Evolutionary conservation across 2,888 invertebrate genomes (phyloP).

Genomic region (Hipparchia semele): DNA sequence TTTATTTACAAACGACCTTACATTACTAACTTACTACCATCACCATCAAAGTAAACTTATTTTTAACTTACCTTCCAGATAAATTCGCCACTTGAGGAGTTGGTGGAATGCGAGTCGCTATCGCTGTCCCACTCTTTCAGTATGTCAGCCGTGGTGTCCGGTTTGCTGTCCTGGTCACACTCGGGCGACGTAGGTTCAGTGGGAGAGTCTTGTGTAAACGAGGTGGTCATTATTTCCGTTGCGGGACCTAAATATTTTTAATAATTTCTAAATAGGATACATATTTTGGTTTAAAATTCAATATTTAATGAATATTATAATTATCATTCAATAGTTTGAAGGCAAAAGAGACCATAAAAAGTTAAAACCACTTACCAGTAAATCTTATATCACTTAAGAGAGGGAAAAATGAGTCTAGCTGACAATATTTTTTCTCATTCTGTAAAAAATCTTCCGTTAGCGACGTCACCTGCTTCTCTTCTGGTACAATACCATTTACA

Average conservation of each 20-base stretch:
- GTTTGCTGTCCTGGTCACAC: slow-evolving; percentile 63
- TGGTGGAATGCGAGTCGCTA: slow-evolving; percentile 84
- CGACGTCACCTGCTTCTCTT: slow-evolving; percentile 51
- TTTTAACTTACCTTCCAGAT: slow-evolving; percentile 87
- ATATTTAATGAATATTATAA: background rate
- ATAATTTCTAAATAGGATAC: background rate
- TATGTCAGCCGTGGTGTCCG: slow-evolving; percentile 66
- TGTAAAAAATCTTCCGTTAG: slow-evolving; percentile 73
- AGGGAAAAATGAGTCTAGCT: slow-evolving; percentile 64
- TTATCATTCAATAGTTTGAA: background rate
- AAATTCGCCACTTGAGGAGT: slow-evolving; percentile 90
- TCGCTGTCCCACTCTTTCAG: slow-evolving; percentile 88
- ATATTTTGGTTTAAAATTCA: background rate
- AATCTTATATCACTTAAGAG: slow-evolving; percentile 75
- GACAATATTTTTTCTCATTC: slow-evolving; percentile 78
- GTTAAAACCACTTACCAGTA: slow-evolving; percentile 61
- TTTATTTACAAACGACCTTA: slow-evolving; percentile 14
- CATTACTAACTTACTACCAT: slow-evolving; percentile 7
- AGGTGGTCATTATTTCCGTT: slow-evolving; percentile 75
- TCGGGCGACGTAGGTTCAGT: slow-evolving; percentile 67
- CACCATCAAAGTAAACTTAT: background rate
- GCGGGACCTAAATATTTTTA: slow-evolving; percentile 60
- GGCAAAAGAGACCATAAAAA: background rate
- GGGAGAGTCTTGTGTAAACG: slow-evolving; percentile 77
- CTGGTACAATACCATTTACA: slow-evolving; percentile 35